Conservation (phyloP, 1,140 invertebrate genomes). For the Eumeta japonica region DNA sequence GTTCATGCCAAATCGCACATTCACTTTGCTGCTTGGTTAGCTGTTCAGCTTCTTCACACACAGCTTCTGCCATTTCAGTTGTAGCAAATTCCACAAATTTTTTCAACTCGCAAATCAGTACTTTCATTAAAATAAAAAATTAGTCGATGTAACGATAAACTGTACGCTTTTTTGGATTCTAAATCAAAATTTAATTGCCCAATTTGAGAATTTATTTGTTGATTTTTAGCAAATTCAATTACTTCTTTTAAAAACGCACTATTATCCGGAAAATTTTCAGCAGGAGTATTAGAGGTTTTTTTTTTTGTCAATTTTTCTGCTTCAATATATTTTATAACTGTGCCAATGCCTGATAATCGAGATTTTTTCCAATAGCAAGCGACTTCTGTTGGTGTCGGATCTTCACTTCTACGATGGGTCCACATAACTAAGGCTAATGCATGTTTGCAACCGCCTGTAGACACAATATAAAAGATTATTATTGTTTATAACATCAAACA, state of each 20-base stretch:
- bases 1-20: conserved; percentile 1
- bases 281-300: conserved; percentile 1
- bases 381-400: conserved; percentile 22
- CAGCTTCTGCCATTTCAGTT: conserved; percentile 1
- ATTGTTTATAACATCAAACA: conserved; percentile 1
- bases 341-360: conserved; percentile 13
- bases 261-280: not conserved
- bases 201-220: conserved; percentile 1
- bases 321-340: conserved; percentile 10
- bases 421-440: conserved; percentile 31
- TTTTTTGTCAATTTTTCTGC: conserved; percentile 3
- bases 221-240: not conserved
- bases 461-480: conserved; percentile 5
- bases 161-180: not conserved
- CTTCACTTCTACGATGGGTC: conserved; percentile 26
- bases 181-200: conserved; percentile 1
- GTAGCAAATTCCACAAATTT: not conserved
- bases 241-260: conserved; percentile 1
- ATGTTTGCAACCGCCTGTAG: conserved; percentile 30
- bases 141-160: conserved; percentile 1
- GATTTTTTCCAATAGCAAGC: conserved; percentile 27
- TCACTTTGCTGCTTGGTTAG: conserved; percentile 1
- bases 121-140: conserved; percentile 1
- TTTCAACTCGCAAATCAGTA: conserved; percentile 1
- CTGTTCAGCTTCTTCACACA: conserved; percentile 1